phyloP scores from a whole-genome alignment of 2,888 invertebrate species.

The Erpobdella octoculata region DNA sequence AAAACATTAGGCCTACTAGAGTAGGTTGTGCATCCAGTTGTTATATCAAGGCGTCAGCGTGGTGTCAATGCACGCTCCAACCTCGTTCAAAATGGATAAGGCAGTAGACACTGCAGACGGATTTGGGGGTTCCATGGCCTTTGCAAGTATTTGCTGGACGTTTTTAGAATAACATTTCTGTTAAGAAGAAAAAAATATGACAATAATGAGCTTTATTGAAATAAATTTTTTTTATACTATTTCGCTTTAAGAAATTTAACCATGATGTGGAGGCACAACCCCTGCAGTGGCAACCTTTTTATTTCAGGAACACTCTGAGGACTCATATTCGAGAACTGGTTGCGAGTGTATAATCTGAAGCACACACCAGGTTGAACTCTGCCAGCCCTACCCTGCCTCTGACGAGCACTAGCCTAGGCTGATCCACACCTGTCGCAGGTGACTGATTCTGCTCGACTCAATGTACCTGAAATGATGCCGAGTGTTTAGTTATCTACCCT shows the following conservation, averaged over 20 bases:
- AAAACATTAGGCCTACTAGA: no score
- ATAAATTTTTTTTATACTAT: no score
- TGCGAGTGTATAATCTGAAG: conserved; percentile 45
- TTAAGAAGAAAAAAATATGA: no score
- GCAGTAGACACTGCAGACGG: conserved; percentile 42
- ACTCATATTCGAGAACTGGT: conserved; percentile 38
- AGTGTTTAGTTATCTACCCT: no score
- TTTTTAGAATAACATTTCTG: conserved; percentile 49
- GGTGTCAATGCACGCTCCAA: conserved; percentile 45
- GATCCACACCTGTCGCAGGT: conserved; percentile 47
- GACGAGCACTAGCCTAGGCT: conserved; percentile 48
- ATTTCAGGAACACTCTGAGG: conserved; percentile 45
- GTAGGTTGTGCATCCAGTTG: no score
- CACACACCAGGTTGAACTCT: conserved; percentile 46
- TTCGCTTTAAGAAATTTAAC: conserved; percentile 36
- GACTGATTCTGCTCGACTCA: conserved; percentile 47
- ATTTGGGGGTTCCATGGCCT: conserved; percentile 46
- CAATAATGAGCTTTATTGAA: no score
- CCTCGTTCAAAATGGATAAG: conserved; percentile 44
- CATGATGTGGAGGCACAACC: conserved; percentile 50
- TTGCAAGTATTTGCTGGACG: conserved; percentile 43
- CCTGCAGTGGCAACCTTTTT: conserved; percentile 48
- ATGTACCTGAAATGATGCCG: conserved; percentile 44
- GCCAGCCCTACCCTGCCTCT: conserved; percentile 48
- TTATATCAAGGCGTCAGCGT: conserved; percentile 45